Evolutionary conservation across 2,113 vertebrate genomes (phyloP), one percentile per base, ranked within the genome.

Genomic region (Gadus chalcogrammus): DNA sequence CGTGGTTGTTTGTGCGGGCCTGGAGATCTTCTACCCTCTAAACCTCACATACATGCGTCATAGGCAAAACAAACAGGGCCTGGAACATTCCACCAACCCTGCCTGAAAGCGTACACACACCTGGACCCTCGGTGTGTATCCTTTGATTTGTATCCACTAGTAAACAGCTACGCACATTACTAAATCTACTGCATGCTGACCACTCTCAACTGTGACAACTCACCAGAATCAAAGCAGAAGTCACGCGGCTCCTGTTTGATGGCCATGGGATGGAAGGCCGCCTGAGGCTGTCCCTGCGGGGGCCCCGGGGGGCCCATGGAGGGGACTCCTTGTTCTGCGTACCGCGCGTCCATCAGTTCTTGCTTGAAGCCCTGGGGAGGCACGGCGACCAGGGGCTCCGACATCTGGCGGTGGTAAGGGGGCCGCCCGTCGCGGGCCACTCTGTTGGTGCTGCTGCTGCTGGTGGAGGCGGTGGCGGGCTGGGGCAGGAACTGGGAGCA

Each of bases 221-320:
- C 75, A 97, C 97, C 97, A 90, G 96, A 98, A 85, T 98, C 97
- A 3, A 97, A 94, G 93, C 96, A 96, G 90, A 94, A 99, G 89
- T 99, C 97, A 15, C 91, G 87, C 15, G 97, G 97, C 89, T 99
- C 97, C 89, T 97, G 96, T 82, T 99, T 99, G 90, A 99, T 96
- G 91, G 93, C 92, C 92, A 97, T 87, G 4, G 94, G 88, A 75
- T 95, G 95, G 91, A 95, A 99, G 65, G 92, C 74, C 0, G 92
- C 87, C 77, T 90, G 78, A 0, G 86, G 75, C 0, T 52, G 65
- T 28, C 89, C 72, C 0, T 88, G 58, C 0, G 68, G 80, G 0
- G 73, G 68, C 13, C 59, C 79, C 0, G 68, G 80, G 0, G 73
- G 68, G 11, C 59, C 79, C 1, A 94, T 86, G 84, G 91, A 82